Percentiles rank a stretch among this genome's conserved stretches.
These are phyloP conservation scores for Notodonta ziczac DNA, from an alignment of 2,888 invertebrate species.

Conservation along the genomic window DNA sequence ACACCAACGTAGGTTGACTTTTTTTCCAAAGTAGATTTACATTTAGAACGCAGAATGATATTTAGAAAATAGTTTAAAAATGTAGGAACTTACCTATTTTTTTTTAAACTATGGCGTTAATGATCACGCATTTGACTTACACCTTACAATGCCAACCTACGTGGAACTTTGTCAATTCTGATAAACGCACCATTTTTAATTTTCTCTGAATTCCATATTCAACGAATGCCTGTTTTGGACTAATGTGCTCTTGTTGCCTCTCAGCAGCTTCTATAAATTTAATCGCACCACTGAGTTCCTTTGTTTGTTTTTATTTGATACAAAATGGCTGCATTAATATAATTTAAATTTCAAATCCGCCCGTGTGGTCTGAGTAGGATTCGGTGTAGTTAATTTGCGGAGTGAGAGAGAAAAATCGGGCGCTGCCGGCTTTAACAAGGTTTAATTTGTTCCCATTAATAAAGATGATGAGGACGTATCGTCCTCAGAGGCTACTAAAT, in stretches of 20 bases:
- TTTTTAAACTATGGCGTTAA: not conserved
- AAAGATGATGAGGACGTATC: conserved; percentile 70
- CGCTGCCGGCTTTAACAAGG: conserved; percentile 63
- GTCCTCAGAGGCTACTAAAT: conserved; percentile 45
- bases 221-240: not conserved
- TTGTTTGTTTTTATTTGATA: conserved; percentile 11
- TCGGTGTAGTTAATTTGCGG: conserved; percentile 76
- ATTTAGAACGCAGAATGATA: no score
- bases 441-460: conserved; percentile 79
- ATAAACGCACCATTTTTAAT: not conserved
- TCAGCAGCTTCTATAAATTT: not conserved
- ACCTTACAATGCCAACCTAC: not conserved
- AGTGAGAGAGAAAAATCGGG: conserved; percentile 72
- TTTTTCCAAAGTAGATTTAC: no score
- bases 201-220: not conserved
- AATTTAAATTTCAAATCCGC: conserved; percentile 56
- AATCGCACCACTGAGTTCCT: not conserved
- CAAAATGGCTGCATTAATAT: conserved; percentile 30
- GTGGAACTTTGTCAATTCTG: not conserved
- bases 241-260: conserved; percentile 2
- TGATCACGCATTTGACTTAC: not conserved
- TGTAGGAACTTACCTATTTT: no score
- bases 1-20: not conserved
- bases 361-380: conserved; percentile 66
- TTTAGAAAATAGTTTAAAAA: no score